Evolutionary conservation across 1,140 invertebrate species (phyloP).

Genomic region (Drosophila setifemur): DNA sequence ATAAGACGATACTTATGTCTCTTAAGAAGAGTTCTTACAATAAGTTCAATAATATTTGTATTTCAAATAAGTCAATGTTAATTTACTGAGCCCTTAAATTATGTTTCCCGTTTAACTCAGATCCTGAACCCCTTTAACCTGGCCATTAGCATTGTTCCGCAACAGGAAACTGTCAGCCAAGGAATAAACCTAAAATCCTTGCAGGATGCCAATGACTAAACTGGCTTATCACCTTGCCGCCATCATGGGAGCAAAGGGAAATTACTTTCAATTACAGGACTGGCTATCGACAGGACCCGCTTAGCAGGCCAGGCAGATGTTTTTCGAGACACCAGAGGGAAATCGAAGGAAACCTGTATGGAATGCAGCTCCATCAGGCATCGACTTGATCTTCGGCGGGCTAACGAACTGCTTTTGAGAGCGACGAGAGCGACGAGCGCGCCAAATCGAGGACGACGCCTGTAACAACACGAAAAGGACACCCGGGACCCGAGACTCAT

Average conservation of each 20-base stretch:
- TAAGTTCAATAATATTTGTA: too few species aligned
- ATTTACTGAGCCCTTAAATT: background rate
- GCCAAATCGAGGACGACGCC: constrained; percentile 52
- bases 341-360: constrained; percentile 56
- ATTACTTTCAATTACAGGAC: constrained; percentile 72
- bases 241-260: constrained; percentile 44
- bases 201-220: constrained; percentile 38
- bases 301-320: constrained; percentile 57
- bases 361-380: constrained; percentile 59
- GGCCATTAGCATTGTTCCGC: background rate
- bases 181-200: constrained; percentile 21
- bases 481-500: constrained; percentile 37
- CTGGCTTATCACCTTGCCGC: constrained; percentile 56
- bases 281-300: constrained; percentile 49
- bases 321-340: constrained; percentile 18
- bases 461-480: constrained; percentile 63
- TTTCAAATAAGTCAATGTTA: background rate
- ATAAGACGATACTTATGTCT: too few species aligned
- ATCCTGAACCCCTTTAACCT: background rate
- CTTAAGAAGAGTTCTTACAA: too few species aligned
- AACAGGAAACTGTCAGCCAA: constrained; percentile 45
- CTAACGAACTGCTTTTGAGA: constrained; percentile 31
- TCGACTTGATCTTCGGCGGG: constrained; percentile 12
- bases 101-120: too few species aligned
- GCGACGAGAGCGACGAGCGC: constrained; percentile 39